Evolutionary conservation across 2,113 vertebrate species (phyloP).

Genomic region (Crotalus helleri): DNA sequence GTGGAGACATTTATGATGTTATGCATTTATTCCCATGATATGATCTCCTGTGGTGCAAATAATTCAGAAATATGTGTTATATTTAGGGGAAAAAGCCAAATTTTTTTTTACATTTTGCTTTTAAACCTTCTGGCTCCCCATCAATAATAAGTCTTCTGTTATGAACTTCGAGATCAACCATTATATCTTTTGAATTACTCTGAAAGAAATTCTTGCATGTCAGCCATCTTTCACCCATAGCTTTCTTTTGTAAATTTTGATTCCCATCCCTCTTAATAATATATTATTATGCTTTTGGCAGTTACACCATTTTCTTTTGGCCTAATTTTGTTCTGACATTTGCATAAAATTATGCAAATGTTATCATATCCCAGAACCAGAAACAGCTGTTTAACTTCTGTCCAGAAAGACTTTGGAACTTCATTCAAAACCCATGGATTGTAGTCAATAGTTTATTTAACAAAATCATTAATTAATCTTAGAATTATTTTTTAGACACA

Average conservation of each 20-base stretch:
- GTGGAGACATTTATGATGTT: slow-evolving; percentile 67
- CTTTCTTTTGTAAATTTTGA: slow-evolving; percentile 31
- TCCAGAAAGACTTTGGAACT: background rate
- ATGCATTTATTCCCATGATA: slow-evolving; percentile 63
- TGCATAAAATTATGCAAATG: slow-evolving; percentile 14
- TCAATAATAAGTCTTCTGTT: slow-evolving; percentile 41
- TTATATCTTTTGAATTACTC: slow-evolving; percentile 31
- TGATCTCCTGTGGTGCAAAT: slow-evolving; percentile 52
- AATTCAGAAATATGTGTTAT: slow-evolving; percentile 45
- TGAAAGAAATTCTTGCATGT: slow-evolving; percentile 42
- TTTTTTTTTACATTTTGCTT: slow-evolving; percentile 25
- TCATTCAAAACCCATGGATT: background rate
- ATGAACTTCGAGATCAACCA: background rate
- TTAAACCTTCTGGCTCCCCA: slow-evolving; percentile 6
- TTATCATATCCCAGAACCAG: background rate
- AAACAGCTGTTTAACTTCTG: slow-evolving; percentile 14
- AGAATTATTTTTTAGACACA: background rate
- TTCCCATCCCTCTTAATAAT: slow-evolving; percentile 18
- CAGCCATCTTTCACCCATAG: slow-evolving; percentile 28
- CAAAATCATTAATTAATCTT: background rate
- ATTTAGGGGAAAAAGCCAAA: background rate
- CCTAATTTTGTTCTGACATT: slow-evolving; percentile 29
- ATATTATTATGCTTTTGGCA: slow-evolving; percentile 24
- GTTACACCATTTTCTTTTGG: slow-evolving; percentile 36
- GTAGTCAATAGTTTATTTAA: background rate